Evolutionary conservation across 2,888 invertebrate species (phyloP).

Genomic region (Andrena haemorrhoa): DNA sequence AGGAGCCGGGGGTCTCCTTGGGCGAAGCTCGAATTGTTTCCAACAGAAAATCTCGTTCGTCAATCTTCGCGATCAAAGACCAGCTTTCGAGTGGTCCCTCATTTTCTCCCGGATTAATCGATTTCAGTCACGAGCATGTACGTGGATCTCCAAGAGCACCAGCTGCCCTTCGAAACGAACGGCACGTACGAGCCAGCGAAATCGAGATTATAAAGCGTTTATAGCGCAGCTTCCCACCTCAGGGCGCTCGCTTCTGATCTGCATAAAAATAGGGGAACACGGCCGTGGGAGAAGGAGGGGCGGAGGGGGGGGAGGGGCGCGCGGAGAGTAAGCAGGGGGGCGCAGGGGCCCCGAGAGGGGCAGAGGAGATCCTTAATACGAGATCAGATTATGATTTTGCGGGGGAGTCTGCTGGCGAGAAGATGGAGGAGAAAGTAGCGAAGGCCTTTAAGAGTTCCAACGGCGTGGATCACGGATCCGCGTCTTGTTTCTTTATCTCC

Average conservation of each 20-base stretch:
- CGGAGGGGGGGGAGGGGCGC: conserved; percentile 25
- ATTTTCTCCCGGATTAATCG: conserved; percentile 69
- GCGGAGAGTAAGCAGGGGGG: conserved; percentile 57
- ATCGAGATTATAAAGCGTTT: conserved; percentile 83
- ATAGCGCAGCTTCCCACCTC: conserved; percentile 82
- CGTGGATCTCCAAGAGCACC: conserved; percentile 65
- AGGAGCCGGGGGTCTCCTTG: conserved; percentile 27
- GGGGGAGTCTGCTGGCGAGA: conserved; percentile 76
- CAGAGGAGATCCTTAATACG: conserved; percentile 81
- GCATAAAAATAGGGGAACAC: conserved; percentile 82
- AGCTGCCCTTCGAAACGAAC: conserved; percentile 79
- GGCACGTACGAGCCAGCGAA: conserved; percentile 73
- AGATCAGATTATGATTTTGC: conserved; percentile 83
- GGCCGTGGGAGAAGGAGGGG: conserved; percentile 14
- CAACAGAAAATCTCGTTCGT: conserved; percentile 59
- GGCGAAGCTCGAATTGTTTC: conserved; percentile 7
- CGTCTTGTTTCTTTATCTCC: conserved; percentile 58
- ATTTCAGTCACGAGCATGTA: conserved; percentile 70
- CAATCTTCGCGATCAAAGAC: conserved; percentile 65
- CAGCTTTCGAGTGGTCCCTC: conserved; percentile 57
- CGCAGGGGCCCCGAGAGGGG: conserved; percentile 48
- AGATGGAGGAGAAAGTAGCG: conserved; percentile 62
- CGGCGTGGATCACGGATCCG: conserved; percentile 65
- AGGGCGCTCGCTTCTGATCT: conserved; percentile 82
- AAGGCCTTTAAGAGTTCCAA: conserved; percentile 73